Evolutionary conservation across 1,140 invertebrate species (phyloP).

Genomic region (Bombyx mandarina): DNA sequence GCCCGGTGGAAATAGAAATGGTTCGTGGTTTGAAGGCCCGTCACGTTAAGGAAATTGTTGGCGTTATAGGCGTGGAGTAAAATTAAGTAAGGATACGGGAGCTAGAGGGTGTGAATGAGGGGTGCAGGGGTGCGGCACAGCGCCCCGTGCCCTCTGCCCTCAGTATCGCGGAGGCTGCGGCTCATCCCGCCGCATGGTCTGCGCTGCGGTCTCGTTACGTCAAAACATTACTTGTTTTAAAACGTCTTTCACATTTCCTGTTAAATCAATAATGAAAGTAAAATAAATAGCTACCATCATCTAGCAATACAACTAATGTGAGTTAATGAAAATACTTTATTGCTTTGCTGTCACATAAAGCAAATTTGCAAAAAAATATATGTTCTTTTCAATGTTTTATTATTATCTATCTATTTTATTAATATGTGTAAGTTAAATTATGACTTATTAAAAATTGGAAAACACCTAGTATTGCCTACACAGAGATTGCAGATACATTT

Average conservation of each 20-base stretch:
- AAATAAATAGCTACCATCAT: too few species aligned
- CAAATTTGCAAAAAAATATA: too few species aligned
- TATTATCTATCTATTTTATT: too few species aligned
- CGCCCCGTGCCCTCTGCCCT: constrained; percentile 23
- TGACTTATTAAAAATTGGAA: too few species aligned
- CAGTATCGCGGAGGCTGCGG: constrained; percentile 64
- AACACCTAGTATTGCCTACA: too few species aligned
- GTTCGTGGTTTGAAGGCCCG: constrained; percentile 10
- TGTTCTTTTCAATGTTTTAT: too few species aligned
- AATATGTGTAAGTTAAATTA: too few species aligned
- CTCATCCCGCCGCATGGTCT: constrained; percentile 37
- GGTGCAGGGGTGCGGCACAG: constrained; percentile 21
- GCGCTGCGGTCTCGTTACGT: constrained; percentile 17
- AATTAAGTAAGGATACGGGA: constrained; percentile 55
- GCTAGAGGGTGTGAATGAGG: constrained; percentile 30
- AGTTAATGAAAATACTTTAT: too few species aligned
- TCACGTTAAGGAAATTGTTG: constrained; percentile 30
- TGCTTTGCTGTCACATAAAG: too few species aligned
- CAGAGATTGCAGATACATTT: too few species aligned
- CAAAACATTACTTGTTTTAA: constrained; percentile 28
- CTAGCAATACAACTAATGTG: too few species aligned
- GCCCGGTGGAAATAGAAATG: neutral
- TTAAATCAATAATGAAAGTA: too few species aligned
- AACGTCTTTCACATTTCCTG: neutral
- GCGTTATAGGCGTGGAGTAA: constrained; percentile 43